Evolutionary conservation across 1,140 invertebrate genomes (phyloP).

Genomic region (Nilaparvata lugens): DNA sequence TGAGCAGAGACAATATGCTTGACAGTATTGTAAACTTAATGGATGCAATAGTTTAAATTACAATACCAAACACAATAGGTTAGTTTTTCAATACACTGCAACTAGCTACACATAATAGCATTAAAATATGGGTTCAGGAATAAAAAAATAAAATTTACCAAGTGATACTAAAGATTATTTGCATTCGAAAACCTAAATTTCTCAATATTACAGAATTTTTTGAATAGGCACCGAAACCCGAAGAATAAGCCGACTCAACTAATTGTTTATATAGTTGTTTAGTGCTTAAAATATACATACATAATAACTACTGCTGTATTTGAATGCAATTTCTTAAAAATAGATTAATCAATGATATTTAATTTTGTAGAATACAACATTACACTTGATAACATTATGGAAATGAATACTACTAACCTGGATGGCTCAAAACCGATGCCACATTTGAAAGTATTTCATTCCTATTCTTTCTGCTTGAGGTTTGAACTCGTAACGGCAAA

Average conservation of each 20-base stretch:
- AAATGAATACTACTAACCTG: constrained; percentile 47
- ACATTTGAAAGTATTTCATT: constrained; percentile 60
- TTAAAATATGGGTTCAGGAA: too few relatives aligned
- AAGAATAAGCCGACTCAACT: neutral
- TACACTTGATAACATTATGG: constrained; percentile 10
- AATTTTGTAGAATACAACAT: constrained; percentile 15
- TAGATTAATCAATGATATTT: constrained; percentile 6
- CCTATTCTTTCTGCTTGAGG: constrained; percentile 63
- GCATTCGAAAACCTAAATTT: too few relatives aligned
- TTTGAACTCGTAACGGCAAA: constrained; percentile 67
- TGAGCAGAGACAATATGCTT: too few relatives aligned
- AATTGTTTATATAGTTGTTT: neutral
- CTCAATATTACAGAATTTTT: too few relatives aligned
- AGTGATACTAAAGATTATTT: too few relatives aligned
- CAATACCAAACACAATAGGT: too few relatives aligned
- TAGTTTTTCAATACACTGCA: too few relatives aligned
- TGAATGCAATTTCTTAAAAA: constrained; percentile 10
- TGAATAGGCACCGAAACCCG: too few relatives aligned
- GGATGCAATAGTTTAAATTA: too few relatives aligned
- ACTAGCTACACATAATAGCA: too few relatives aligned
- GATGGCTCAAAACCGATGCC: constrained; percentile 55
- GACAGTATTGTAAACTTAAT: too few relatives aligned
- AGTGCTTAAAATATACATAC: constrained; percentile 12
- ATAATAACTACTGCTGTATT: constrained; percentile 23
- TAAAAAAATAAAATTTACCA: too few relatives aligned